Conservation (phyloP, 2,113 vertebrate genomes). For the Prunella fulvescens region DNA sequence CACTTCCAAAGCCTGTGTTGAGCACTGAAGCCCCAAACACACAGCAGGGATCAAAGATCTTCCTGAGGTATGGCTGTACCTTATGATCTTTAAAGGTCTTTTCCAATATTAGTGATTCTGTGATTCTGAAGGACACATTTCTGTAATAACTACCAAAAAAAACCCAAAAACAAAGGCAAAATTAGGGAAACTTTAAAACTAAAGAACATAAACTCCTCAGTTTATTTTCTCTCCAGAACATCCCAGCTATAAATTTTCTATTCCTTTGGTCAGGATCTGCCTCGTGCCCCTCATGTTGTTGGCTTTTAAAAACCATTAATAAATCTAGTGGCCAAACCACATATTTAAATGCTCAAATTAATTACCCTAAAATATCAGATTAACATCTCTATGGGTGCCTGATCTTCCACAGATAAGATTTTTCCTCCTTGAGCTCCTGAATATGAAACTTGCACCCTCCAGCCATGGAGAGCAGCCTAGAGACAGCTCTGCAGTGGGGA, state of each 20-base stretch:
- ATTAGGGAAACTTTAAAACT: neutral
- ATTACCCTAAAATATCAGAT: neutral
- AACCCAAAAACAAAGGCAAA: neutral
- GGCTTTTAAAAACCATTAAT: neutral
- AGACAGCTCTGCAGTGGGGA: fast-evolving
- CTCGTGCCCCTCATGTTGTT: fast-evolving
- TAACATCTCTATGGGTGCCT: neutral
- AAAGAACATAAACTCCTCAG: neutral
- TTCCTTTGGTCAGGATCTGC: neutral
- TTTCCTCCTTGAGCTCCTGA: neutral
- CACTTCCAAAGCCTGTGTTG: neutral
- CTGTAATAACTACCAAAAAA: neutral
- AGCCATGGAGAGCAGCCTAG: neutral
- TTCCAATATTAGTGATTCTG: neutral
- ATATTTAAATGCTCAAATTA: neutral
- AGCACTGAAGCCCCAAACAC: neutral
- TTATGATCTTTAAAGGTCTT: neutral
- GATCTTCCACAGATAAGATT: neutral
- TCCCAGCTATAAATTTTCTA: neutral
- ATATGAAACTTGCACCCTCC: neutral
- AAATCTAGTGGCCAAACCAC: neutral
- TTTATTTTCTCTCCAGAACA: neutral
- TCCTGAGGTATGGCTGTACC: neutral
- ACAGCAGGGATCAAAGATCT: neutral
- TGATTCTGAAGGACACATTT: neutral